phyloP scores from a whole-genome alignment of 2,888 invertebrate species.

The Pristionchus japonicus region DNA sequence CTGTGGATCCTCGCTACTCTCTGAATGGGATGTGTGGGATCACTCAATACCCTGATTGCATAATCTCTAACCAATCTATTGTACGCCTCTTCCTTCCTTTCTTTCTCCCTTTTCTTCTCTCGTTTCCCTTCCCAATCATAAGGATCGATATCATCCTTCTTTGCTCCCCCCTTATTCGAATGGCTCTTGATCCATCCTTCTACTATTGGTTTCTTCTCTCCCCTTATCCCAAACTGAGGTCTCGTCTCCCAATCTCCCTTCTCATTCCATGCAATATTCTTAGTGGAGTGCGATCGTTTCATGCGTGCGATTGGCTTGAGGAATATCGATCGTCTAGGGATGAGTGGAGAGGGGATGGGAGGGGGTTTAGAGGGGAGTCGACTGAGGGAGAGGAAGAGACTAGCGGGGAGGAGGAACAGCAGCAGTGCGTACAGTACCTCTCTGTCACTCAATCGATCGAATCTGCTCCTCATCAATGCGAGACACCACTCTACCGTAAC shows the following conservation, averaged over 20 bases:
- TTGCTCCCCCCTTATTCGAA: background rate
- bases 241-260: constrained; percentile 10
- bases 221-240: background rate
- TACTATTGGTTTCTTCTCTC: constrained; percentile 29
- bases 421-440: constrained; percentile 15
- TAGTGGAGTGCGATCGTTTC: constrained; percentile 27
- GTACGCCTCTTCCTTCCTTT: background rate
- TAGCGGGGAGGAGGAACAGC: background rate
- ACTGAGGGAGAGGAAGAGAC: background rate
- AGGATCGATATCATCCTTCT: constrained; percentile 10
- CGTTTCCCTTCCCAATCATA: constrained; percentile 36
- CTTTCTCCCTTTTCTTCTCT: constrained; percentile 20
- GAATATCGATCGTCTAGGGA: background rate
- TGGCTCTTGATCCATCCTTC: constrained; percentile 6
- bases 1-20: constrained; percentile 32
- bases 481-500: constrained; percentile 9
- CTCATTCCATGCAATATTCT: background rate
- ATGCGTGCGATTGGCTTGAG: background rate
- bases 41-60: constrained; percentile 33
- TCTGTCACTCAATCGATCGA: constrained; percentile 28
- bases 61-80: constrained; percentile 42
- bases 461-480: background rate
- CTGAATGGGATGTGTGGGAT: constrained; percentile 46
- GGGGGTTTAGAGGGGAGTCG: background rate
- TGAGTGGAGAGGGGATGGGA: background rate